Conservation (phyloP, 2,113 vertebrate species). For the Ardeotis arabs region DNA sequence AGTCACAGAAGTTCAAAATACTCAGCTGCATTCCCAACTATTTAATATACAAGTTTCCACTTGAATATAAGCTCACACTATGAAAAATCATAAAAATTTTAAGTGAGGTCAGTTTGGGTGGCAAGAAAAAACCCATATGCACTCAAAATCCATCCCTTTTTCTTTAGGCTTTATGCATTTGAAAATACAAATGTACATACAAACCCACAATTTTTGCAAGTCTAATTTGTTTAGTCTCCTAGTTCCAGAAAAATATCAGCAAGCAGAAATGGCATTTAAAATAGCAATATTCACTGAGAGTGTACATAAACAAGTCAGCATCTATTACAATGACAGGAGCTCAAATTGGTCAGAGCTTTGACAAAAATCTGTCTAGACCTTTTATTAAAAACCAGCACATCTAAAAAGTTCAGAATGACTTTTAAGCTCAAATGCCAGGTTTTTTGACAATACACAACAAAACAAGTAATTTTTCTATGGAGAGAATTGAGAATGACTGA, state of each 20-base stretch:
- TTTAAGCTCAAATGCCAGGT: background rate
- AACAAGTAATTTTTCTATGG: background rate
- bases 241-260: conserved; percentile 42
- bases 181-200: conserved; percentile 19
- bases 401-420: conserved; percentile 17
- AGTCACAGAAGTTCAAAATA: background rate
- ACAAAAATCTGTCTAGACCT: conserved; percentile 26
- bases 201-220: conserved; percentile 22
- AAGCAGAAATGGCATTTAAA: conserved; percentile 62
- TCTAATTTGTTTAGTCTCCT: background rate
- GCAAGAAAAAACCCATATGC: background rate
- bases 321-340: conserved; percentile 36
- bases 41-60: background rate
- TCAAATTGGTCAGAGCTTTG: background rate
- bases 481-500: background rate
- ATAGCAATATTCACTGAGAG: conserved; percentile 9
- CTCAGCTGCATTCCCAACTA: background rate
- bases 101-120: background rate
- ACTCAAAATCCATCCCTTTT: background rate
- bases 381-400: conserved; percentile 28
- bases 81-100: background rate
- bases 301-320: background rate
- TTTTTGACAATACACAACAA: background rate
- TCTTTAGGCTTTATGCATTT: background rate
- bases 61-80: background rate